phyloP scores from a whole-genome alignment of 2,797 vertebrate species.

The Steatocranus sp. region DNA sequence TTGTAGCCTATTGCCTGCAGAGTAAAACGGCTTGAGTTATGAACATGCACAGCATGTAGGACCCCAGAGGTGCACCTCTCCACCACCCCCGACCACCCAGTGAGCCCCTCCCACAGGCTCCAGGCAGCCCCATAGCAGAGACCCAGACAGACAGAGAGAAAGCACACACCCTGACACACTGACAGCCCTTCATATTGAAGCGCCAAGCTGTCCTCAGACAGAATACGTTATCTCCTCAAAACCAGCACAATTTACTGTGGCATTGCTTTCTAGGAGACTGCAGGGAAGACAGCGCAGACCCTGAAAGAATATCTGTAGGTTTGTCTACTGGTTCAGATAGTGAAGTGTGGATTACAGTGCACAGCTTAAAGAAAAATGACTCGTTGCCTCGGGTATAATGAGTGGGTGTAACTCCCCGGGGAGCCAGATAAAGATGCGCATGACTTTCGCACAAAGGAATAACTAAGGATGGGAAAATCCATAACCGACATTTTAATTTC shows the following conservation, averaged over 20 bases:
- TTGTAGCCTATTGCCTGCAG: constrained; percentile 6
- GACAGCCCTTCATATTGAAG: constrained; percentile 53
- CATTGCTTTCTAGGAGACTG: constrained; percentile 30
- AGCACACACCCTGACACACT: constrained; percentile 34
- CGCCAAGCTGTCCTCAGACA: constrained; percentile 48
- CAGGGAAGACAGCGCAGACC: constrained; percentile 27
- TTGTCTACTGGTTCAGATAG: constrained; percentile 23
- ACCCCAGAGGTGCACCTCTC: constrained; percentile 30
- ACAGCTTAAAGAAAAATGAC: constrained; percentile 41
- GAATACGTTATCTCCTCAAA: constrained; percentile 36
- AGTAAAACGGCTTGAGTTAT: constrained; percentile 46
- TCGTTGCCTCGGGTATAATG: constrained; percentile 42
- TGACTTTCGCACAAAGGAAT: constrained; percentile 47
- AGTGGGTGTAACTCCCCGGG: constrained; percentile 46
- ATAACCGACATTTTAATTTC: constrained; percentile 50
- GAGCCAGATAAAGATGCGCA: constrained; percentile 44
- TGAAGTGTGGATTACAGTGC: constrained; percentile 33
- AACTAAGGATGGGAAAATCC: constrained; percentile 48
- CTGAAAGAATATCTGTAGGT: constrained; percentile 27
- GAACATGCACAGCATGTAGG: constrained; percentile 29
- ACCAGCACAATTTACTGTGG: constrained; percentile 39
- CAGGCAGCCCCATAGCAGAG: not conserved
- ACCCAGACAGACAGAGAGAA: not conserved
- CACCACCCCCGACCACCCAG: constrained; percentile 8
- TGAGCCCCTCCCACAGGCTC: not conserved